Conservation (phyloP, 1,140 invertebrate species). For the Cherax destructor region DNA sequence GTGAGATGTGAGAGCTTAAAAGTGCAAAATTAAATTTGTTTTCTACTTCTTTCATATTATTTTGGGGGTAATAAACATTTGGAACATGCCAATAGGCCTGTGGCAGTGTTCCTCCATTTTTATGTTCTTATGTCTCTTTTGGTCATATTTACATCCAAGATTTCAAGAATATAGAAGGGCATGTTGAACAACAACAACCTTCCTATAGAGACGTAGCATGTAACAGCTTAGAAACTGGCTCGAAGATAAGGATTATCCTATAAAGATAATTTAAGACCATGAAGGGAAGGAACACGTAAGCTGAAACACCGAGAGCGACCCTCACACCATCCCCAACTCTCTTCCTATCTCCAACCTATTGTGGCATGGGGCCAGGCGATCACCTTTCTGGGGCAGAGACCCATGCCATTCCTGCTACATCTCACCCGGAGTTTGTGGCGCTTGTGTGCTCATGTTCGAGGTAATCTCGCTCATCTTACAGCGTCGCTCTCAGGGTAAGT, state of each 20-base stretch:
- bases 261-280: background rate
- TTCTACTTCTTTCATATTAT: too few relatives aligned
- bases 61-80: too few relatives aligned
- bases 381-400: background rate
- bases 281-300: background rate
- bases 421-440: background rate
- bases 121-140: too few relatives aligned
- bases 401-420: background rate
- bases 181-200: too few relatives aligned
- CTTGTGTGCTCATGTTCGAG: background rate
- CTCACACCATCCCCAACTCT: background rate
- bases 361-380: background rate
- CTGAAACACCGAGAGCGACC: background rate
- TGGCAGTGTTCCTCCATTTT: background rate
- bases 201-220: background rate
- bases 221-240: background rate
- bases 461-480: slow-evolving; percentile 5
- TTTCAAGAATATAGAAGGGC: too few relatives aligned
- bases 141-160: too few relatives aligned
- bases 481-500: background rate
- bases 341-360: background rate
- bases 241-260: background rate
- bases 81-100: too few relatives aligned
- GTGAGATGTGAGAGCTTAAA: too few relatives aligned
- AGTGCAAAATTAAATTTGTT: too few relatives aligned